A percentile compares a stretch with the other conserved stretches of the same genome.
Conservation (phyloP, 2,888 invertebrate species). For the Noctua pronuba region DNA sequence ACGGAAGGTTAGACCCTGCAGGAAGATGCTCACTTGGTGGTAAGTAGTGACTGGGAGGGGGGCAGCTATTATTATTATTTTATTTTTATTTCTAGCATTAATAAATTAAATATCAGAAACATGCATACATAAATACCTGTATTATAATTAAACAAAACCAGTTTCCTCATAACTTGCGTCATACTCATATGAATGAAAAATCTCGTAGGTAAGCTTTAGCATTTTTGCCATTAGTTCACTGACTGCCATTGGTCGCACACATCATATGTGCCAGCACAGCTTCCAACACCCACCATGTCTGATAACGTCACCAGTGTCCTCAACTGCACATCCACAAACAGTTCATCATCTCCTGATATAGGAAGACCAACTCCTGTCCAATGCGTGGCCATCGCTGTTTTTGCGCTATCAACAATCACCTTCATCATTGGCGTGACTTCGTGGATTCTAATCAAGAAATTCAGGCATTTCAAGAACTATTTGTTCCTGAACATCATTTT, state of each 20-base stretch:
- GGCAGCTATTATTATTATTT: too few relatives aligned
- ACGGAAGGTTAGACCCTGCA: too few relatives aligned
- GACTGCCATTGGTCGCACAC: not conserved
- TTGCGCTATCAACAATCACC: constrained; percentile 9
- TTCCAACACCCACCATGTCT: constrained; percentile 16
- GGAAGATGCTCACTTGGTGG: too few relatives aligned
- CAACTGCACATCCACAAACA: constrained; percentile 7
- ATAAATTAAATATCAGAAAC: not conserved
- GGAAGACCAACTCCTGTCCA: not conserved
- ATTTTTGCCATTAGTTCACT: not conserved
- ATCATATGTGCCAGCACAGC: not conserved
- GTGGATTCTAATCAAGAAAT: constrained; percentile 49
- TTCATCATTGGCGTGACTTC: constrained; percentile 43
- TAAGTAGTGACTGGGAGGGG: too few relatives aligned
- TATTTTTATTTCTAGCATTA: not conserved
- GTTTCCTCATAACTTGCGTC: not conserved
- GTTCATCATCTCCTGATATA: not conserved
- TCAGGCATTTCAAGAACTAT: constrained; percentile 54
- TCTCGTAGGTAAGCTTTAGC: not conserved
- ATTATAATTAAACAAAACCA: constrained; percentile 5
- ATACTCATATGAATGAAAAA: not conserved
- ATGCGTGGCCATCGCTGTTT: constrained; percentile 2
- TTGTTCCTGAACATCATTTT: constrained; percentile 49
- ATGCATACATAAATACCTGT: not conserved
- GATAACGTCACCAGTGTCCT: constrained; percentile 13